Evolutionary conservation across 1,140 invertebrate genomes (phyloP), one percentile per base, ranked within the genome.

Genomic region (Plutomurus gul): DNA sequence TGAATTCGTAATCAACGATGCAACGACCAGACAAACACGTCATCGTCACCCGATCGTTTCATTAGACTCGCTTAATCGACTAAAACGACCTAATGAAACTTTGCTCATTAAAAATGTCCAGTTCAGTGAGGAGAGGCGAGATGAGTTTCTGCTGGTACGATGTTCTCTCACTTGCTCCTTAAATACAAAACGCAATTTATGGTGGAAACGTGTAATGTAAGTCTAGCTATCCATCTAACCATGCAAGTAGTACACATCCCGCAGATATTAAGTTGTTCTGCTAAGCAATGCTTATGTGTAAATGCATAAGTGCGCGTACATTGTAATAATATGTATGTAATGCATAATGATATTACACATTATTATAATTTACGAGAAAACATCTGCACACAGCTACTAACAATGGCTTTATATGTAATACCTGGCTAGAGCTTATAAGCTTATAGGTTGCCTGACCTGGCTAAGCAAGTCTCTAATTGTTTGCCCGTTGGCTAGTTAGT

Each of bases 401-500:
- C n/a, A 33, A 56, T 16, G 43, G 36, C n/a, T 30, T 65, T 16
- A 30, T 36, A 4, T 56, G 25, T 30, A 30, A 10, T 3, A 10
- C 13, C 8, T 56, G 11, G 25, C 5, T 27, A 27, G 1, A n/a
- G 16, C 10, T 56, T 27, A 30, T 30, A 30, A 16, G 13, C 18
- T 6, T 49, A 30, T 65, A n/a, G 27, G 56, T 51, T 51, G 25
- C 18, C 7, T n/a, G n/a, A 51, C 18, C 47, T 51, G 25, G 20
- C 39, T 6, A 65, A 65, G 27, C 56, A 33, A 60, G 56, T 65
- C 56, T 65, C n/a, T 33, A 39, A 72, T 72, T 72, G 70, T 72
- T 72, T 72, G 70, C 70, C 70, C 70, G 13, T 72, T 40, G 70
- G 70, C 70, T 70, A 70, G 40, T n/a, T 51, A 36, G 27, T 33